Base-by-base conservation (phyloP, 2,797 vertebrate species). In the Anguilla anguilla region DNA sequence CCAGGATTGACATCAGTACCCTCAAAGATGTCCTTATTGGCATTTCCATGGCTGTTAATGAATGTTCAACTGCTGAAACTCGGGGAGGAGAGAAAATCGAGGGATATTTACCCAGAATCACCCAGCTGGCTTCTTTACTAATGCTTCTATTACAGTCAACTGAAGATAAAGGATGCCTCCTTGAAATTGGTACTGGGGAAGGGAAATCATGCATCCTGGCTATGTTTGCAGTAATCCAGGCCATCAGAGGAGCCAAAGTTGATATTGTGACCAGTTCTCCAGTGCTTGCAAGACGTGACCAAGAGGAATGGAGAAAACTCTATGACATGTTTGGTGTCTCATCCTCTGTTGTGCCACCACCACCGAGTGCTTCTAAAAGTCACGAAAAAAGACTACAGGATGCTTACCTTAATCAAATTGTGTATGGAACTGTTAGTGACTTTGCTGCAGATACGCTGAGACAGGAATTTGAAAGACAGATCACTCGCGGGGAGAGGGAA, bases 161-260 rank as follows among this genome's bases (percentile, higher is more conserved):
- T 86, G 83, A 83, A 35, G 10, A 86, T 59, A 86, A 91, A 15
- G 92, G 92, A 17, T 90, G 90, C 51, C 89, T 93, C 53, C 88
- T 92, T 15, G 92, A 93, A 72, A 92, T 92, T 25, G 91, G 89
- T 28, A 92, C 92, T 22, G 92, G 92, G 61, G 92, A 93, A 64
- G 92, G 92, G 55, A 93, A 92, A 49, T 91, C 91, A 6, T 89
- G 91, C 69, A 88, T 91, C 69, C 61, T 91, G 86, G 90, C 91
- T 39, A 92, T 92, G 91, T 88, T 92, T 87, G 88, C 91, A 53
- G 67, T 85, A 39, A 89, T 93, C 84, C 90, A 91, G 51, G 91
- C 90, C 0, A 90, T 93, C 17, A 74, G 90, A 69, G 92, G 91
- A 57, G 87, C 81, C n/a, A 92, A 90, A 25, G 90, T 92, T n/a